Conservation (phyloP, 2,797 vertebrate species). For the Sphaeramia orbicularis region DNA sequence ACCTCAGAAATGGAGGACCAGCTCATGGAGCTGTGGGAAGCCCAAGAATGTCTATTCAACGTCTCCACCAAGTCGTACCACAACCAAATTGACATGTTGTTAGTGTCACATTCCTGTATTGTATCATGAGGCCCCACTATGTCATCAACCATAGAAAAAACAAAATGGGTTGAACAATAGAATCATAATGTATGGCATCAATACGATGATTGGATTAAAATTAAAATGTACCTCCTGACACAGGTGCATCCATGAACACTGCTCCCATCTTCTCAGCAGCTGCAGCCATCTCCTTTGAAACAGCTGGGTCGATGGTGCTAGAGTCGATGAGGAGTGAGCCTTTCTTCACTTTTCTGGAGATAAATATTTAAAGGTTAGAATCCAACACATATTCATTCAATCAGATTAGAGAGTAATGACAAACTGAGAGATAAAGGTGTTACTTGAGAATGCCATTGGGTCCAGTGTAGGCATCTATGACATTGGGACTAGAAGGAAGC, state of each 20-base stretch:
- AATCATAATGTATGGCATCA: neutral
- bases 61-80: too few species aligned
- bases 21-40: too few species aligned
- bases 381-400: neutral
- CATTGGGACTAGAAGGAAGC: slow-evolving; percentile 96
- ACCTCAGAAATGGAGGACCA: too few species aligned
- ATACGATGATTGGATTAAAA: neutral
- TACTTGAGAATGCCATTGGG: slow-evolving; percentile 92
- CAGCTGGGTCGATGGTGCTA: slow-evolving; percentile 96
- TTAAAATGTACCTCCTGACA: slow-evolving; percentile 92
- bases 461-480: slow-evolving; percentile 93
- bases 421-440: slow-evolving; percentile 12
- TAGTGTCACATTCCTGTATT: too few species aligned
- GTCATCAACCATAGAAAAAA: too few species aligned
- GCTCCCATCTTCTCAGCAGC: slow-evolving; percentile 97
- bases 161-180: too few species aligned
- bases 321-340: slow-evolving; percentile 98
- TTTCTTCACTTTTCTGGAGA: slow-evolving; percentile 96
- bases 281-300: slow-evolving; percentile 95
- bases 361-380: slow-evolving; percentile 6
- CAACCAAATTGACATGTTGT: too few species aligned
- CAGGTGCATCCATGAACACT: slow-evolving; percentile 98
- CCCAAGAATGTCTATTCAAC: too few species aligned
- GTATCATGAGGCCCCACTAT: too few species aligned
- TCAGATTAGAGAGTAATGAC: neutral